Conservation (phyloP, 35 echinoderm and acorn worm genomes). For the Anneissia japonica region DNA sequence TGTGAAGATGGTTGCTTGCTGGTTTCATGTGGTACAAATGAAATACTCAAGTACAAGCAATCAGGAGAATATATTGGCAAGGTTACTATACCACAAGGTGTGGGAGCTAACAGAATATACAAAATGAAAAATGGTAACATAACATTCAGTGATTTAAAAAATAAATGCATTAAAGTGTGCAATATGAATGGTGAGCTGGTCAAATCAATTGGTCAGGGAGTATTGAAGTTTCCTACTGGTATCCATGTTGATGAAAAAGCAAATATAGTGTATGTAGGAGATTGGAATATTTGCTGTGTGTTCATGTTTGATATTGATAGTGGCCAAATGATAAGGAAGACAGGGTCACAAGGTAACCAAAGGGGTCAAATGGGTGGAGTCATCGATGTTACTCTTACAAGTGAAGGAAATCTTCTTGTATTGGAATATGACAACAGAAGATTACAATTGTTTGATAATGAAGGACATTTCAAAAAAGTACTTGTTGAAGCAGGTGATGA, state of each 20-base stretch:
- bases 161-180: neutral
- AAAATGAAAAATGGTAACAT: neutral
- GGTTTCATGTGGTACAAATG: neutral
- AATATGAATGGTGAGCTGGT: neutral
- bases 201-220: neutral
- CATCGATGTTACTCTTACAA: neutral
- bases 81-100: neutral
- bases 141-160: neutral
- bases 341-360: too few relatives aligned
- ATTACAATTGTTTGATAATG: neutral
- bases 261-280: neutral
- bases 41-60: neutral
- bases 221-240: neutral
- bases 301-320: neutral
- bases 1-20: neutral
- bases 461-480: neutral
- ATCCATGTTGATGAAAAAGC: neutral
- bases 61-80: neutral
- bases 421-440: neutral
- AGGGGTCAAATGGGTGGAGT: neutral
- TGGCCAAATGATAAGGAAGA: neutral
- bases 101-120: neutral
- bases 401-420: neutral
- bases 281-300: neutral
- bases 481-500: neutral